These are phyloP conservation scores for Cherax quadricarinatus DNA, from an alignment of 1,140 invertebrate genomes.

Conservation along the genomic window DNA sequence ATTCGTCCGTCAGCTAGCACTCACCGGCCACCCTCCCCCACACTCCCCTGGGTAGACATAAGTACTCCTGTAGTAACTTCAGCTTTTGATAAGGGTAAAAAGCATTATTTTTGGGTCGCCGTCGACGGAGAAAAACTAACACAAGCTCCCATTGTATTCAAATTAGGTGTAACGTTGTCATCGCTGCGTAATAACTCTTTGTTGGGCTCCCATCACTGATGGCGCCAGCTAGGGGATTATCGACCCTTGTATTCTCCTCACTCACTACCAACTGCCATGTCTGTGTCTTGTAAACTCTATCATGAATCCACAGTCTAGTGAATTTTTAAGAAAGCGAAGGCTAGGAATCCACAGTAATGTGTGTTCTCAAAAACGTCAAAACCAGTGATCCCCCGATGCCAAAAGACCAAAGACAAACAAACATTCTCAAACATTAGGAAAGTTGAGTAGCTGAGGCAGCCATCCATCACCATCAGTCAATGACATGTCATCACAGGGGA, in stretches of 20 bases:
- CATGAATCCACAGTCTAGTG: too few relatives aligned
- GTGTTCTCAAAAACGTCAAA: not conserved
- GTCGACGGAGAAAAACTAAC: not conserved
- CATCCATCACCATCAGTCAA: conserved; percentile 72
- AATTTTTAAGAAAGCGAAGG: not conserved
- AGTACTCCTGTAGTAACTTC: too few relatives aligned
- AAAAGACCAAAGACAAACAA: not conserved
- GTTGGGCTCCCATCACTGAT: not conserved
- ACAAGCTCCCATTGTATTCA: conserved; percentile 54
- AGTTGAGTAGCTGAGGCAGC: not conserved
- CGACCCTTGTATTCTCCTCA: conserved; percentile 2
- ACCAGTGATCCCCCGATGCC: too few relatives aligned
- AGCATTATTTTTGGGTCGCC: too few relatives aligned
- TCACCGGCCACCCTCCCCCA: too few relatives aligned
- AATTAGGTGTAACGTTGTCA: conserved; percentile 61
- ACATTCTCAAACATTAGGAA: not conserved
- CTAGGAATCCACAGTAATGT: not conserved
- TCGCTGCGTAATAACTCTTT: conserved; percentile 48
- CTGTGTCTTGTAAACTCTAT: too few relatives aligned
- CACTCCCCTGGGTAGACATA: too few relatives aligned
- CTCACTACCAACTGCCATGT: not conserved
- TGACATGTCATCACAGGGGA: conserved; percentile 71
- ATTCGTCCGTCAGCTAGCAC: too few relatives aligned
- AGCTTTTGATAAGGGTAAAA: too few relatives aligned
- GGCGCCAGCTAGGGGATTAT: not conserved